phyloP scores from a whole-genome alignment of 2,888 invertebrate species.

The Lacanobia oleracea region DNA sequence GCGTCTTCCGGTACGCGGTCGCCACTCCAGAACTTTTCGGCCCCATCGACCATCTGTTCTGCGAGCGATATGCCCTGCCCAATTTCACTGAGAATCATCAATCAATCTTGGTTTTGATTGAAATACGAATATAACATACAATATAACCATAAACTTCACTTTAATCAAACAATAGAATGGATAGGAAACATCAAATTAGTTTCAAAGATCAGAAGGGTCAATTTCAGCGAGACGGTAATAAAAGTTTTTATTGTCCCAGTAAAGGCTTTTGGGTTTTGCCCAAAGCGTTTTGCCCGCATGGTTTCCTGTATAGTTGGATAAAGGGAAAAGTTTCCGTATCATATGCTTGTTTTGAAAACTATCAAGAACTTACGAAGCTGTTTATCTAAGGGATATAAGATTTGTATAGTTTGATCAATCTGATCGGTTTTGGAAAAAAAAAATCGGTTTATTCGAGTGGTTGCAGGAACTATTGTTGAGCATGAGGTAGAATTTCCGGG shows the following conservation, averaged over 20 bases:
- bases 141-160: neutral
- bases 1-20: too few relatives aligned
- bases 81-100: neutral
- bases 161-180: conserved; percentile 16
- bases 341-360: conserved; percentile 18
- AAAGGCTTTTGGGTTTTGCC: conserved; percentile 12
- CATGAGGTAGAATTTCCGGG: too few relatives aligned
- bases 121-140: neutral
- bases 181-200: conserved; percentile 18
- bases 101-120: neutral
- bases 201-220: conserved; percentile 26
- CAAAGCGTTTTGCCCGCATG: conserved; percentile 1
- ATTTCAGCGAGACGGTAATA: conserved; percentile 5
- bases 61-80: too few relatives aligned
- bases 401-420: neutral
- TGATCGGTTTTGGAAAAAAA: too few relatives aligned
- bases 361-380: conserved; percentile 14
- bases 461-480: too few relatives aligned
- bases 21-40: too few relatives aligned
- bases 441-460: too few relatives aligned
- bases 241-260: conserved; percentile 29
- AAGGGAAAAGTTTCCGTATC: conserved; percentile 27
- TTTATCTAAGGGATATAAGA: neutral
- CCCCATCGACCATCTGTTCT: too few relatives aligned
- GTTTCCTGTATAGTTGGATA: neutral